phyloP scores from a whole-genome alignment of 1,140 invertebrate genomes.

The Gonioctena quinquepunctata region DNA sequence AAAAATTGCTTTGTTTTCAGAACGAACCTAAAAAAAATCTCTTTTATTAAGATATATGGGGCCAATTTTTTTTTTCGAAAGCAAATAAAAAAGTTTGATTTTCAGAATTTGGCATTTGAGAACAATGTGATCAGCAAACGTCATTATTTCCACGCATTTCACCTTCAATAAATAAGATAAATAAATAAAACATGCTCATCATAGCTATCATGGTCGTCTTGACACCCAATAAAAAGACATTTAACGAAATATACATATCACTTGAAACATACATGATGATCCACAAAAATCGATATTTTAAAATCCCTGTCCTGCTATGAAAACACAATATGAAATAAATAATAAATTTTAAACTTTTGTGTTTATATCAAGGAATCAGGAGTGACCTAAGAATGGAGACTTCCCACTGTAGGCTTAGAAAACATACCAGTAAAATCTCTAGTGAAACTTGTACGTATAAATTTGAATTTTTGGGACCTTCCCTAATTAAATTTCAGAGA shows the following conservation, averaged over 20 bases:
- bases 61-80: no score
- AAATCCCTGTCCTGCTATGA: neutral
- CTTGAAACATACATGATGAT: neutral
- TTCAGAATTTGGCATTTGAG: no score
- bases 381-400: neutral
- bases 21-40: no score
- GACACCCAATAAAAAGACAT: neutral
- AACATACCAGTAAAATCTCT: no score
- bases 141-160: neutral
- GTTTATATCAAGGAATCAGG: neutral
- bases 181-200: neutral
- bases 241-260: neutral
- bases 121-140: neutral
- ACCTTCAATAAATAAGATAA: neutral
- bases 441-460: no score
- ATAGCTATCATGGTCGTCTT: neutral
- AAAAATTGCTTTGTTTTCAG: no score
- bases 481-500: no score
- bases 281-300: neutral
- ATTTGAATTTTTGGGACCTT: no score
- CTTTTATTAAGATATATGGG: neutral
- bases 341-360: neutral
- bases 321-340: neutral
- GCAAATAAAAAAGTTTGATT: no score
- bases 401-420: no score